Evolutionary conservation across 2,888 invertebrate genomes (phyloP), one percentile per base, ranked within the genome.

Genomic region (Melieria picta): DNA sequence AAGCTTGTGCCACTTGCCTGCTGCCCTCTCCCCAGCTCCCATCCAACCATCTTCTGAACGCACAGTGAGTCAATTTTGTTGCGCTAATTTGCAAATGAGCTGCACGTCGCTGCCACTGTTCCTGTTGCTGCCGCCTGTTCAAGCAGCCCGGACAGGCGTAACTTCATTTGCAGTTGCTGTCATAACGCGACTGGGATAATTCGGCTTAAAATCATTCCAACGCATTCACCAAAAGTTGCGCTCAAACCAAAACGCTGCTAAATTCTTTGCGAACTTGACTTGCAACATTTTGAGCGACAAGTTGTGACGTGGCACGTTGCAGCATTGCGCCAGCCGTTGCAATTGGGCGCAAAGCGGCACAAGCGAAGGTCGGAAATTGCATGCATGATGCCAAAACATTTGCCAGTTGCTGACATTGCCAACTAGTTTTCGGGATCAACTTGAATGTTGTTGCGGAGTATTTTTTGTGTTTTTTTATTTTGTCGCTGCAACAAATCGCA

Each of bases 101-200:
- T 16, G 16, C 16, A 16, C 16, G 16, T 16, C 16, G 16, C 16
- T 16, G 16, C 16, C 16, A 16, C 16, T 16, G 16, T 16, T 16
- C 1, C 16, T 16, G 16, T 16, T 16, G 16, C 16, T 16, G 16
- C 16, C 16, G 16, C 1, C 16, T 16, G 16, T 16, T 16, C 16
- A 16, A 16, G 16, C 16, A 16, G 2, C 16, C 1, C 16, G 16
- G 16, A 65, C 65, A 42, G 16, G 57, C 57, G 56, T 57, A 61
- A 6, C 46, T 61, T 13, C 47, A 47, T 46, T 61, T 47, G 61
- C 46, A 47, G 46, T 56, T 65, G 56, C 80, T 81, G 83, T 82
- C 83, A 83, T 83, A 83, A 83, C 80, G 79, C 77, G 76, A 47
- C 57, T 48, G 79, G 83, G 81, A 81, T 83, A 83, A 83, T 83